Conservation (phyloP, 2,113 vertebrate genomes). For the Bettongia penicillata region DNA sequence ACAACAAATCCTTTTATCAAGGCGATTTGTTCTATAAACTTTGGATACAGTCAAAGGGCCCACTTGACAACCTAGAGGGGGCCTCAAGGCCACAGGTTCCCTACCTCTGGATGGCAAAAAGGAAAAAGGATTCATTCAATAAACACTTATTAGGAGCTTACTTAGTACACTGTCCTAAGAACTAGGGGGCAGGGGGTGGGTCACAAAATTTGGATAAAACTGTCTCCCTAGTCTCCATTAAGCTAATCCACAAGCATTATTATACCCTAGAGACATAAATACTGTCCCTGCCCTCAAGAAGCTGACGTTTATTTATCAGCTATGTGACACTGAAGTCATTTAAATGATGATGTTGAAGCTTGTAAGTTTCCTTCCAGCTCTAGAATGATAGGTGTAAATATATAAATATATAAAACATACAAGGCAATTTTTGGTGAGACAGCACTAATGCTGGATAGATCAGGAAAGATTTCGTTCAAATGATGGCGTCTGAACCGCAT, state of each 20-base stretch:
- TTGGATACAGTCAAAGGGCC: no score
- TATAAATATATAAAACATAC: not conserved
- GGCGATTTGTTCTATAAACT: no score
- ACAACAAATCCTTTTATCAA: no score
- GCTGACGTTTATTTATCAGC: not conserved
- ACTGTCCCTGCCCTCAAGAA: not conserved
- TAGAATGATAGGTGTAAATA: not conserved
- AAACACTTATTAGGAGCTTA: not conserved
- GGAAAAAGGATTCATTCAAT: not conserved
- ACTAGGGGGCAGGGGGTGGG: not conserved
- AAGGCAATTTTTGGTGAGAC: not conserved
- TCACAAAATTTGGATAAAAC: not conserved
- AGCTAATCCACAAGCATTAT: not conserved
- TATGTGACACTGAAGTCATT: not conserved
- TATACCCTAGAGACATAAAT: not conserved
- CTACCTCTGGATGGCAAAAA: not conserved
- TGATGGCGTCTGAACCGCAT: not conserved
- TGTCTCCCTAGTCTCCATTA: not conserved
- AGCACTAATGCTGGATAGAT: not conserved
- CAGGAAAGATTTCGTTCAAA: not conserved
- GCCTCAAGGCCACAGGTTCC: no score
- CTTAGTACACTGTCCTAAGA: not conserved
- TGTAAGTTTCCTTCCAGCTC: no score
- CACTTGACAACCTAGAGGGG: no score
- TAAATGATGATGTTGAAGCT: not conserved